Evolutionary conservation across 2,888 invertebrate genomes (phyloP).

Genomic region (Aelia acuminata): DNA sequence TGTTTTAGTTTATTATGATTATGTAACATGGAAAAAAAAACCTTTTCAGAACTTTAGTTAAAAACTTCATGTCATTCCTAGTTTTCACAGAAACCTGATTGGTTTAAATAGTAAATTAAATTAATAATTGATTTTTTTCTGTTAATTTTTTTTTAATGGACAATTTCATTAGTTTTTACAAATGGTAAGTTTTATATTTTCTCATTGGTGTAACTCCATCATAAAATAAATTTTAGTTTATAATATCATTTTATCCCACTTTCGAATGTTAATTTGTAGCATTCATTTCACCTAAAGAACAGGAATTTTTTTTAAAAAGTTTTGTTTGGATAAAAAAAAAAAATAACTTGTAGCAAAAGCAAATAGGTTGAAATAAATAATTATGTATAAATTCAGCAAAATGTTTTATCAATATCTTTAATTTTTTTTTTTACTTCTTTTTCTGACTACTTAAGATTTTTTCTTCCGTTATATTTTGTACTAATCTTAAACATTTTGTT

Average conservation of each 20-base stretch:
- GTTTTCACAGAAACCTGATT: not conserved
- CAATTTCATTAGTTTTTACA: conserved; percentile 2
- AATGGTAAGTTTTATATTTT: conserved; percentile 1
- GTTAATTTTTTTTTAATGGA: not conserved
- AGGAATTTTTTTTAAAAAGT: not conserved
- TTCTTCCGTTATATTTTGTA: not conserved
- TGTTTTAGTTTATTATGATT: not conserved
- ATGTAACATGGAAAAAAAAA: not conserved
- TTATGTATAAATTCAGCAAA: not conserved
- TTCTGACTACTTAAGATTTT: conserved; percentile 8
- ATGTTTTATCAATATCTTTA: conserved; percentile 14
- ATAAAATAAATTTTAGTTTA: not conserved
- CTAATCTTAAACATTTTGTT: not conserved
- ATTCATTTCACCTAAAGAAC: not conserved
- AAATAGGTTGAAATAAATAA: not conserved
- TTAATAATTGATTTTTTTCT: not conserved
- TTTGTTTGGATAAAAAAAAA: not conserved
- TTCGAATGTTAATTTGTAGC: not conserved
- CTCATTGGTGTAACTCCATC: not conserved
- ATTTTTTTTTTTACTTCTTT: not conserved
- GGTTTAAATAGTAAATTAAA: not conserved
- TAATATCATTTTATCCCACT: not conserved
- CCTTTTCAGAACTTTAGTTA: not conserved
- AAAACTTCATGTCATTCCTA: not conserved
- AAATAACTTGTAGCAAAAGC: not conserved